These are phyloP conservation scores for Daubentonia madagascariensis DNA, from an alignment of 2,113 vertebrate species.

Conservation along the genomic window DNA sequence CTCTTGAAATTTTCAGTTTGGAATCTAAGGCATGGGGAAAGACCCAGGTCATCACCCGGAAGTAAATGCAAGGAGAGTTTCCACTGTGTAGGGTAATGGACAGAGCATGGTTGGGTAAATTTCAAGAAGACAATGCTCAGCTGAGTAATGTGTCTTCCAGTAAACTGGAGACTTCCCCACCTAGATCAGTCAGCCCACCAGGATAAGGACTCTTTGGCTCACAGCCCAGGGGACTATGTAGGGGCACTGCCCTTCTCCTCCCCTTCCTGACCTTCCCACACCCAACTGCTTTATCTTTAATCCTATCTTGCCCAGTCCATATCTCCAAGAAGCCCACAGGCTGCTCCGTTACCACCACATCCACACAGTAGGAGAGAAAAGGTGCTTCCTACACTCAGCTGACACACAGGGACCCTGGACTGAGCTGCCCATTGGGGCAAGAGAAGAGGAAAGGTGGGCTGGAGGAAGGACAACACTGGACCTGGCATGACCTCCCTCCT, in stretches of 20 bases:
- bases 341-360: background rate
- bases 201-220: background rate
- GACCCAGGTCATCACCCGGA: background rate
- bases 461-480: background rate
- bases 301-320: background rate
- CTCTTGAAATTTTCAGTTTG: slow-evolving; percentile 28
- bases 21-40: background rate
- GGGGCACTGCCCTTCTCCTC: background rate
- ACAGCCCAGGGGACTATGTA: background rate
- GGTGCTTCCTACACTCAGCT: background rate
- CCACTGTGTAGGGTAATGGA: background rate
- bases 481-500: background rate
- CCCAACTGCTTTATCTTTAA: background rate
- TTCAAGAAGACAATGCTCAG: background rate
- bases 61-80: background rate
- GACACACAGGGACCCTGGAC: background rate
- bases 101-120: background rate
- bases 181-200: background rate
- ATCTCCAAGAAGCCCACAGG: background rate
- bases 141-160: background rate
- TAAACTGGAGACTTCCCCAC: background rate
- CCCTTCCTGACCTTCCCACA: background rate
- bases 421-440: background rate
- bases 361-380: background rate
- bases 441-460: background rate